Evolutionary conservation across 2,888 invertebrate species (phyloP).

Genomic region (Sympetrum striolatum): DNA sequence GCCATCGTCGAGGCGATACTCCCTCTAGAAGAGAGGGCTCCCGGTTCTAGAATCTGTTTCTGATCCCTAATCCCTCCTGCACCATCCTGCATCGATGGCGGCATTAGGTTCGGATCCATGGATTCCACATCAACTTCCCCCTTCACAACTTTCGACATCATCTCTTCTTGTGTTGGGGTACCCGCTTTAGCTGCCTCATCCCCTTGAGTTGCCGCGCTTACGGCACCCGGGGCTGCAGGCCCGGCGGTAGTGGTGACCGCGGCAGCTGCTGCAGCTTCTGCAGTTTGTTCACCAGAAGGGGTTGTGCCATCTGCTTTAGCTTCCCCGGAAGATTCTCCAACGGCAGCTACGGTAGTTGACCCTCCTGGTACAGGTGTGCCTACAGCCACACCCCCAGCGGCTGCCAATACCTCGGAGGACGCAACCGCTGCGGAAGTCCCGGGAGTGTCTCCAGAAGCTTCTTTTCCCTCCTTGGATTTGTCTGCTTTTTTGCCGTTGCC

Average conservation of each 20-base stretch:
- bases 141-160: neutral
- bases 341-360: neutral
- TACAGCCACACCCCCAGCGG: neutral
- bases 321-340: neutral
- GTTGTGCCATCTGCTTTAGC: neutral
- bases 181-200: neutral
- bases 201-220: neutral
- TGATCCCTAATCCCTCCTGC: neutral
- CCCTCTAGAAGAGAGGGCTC: neutral
- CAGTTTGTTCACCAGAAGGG: neutral
- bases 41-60: conserved; percentile 16
- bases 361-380: neutral
- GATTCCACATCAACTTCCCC: neutral
- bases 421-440: neutral
- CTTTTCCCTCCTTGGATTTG: neutral
- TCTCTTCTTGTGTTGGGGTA: neutral
- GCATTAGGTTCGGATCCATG: neutral
- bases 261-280: neutral
- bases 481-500: neutral
- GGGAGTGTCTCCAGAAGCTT: neutral
- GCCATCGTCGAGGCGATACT: neutral
- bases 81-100: neutral
- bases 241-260: neutral
- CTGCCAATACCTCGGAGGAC: neutral
- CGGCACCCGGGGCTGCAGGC: neutral